Percentiles rank a stretch among this genome's conserved stretches.
Conservation (phyloP, 2,888 invertebrate species). For the Dermolepida albohirtum region DNA sequence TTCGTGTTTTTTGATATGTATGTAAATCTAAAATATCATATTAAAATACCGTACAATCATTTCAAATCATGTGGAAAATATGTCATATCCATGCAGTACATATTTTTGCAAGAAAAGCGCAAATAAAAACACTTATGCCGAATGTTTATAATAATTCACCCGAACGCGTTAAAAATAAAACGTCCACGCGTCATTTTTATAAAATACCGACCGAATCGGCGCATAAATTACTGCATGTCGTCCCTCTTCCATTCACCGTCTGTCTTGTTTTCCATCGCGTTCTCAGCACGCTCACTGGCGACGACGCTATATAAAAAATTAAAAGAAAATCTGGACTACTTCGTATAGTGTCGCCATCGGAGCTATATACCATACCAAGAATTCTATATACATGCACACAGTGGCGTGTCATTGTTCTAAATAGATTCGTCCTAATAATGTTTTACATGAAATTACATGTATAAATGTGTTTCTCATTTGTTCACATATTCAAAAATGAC, state of each 20-base stretch:
- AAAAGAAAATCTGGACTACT: constrained; percentile 17
- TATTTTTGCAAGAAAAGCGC: neutral
- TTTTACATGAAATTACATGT: too few species aligned
- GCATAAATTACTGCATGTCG: constrained; percentile 14
- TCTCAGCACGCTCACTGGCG: constrained; percentile 24
- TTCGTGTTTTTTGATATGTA: too few species aligned
- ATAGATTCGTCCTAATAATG: too few species aligned
- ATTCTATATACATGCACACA: constrained; percentile 2
- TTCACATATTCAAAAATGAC: too few species aligned
- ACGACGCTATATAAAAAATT: constrained; percentile 18
- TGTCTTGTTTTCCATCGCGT: constrained; percentile 25
- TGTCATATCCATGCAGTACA: neutral
- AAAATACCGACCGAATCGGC: constrained; percentile 18
- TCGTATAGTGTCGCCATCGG: constrained; percentile 3
- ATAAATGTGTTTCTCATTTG: too few species aligned
- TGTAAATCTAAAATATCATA: neutral
- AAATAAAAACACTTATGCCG: constrained; percentile 12
- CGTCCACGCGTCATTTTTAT: constrained; percentile 20
- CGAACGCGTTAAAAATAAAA: constrained; percentile 18
- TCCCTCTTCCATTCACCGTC: constrained; percentile 17
- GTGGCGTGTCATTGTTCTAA: neutral
- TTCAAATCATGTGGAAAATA: constrained; percentile 6
- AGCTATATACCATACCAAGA: neutral
- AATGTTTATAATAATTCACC: constrained; percentile 19
- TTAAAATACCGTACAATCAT: neutral